Evolutionary conservation across 2,888 invertebrate genomes (phyloP), one percentile per base, ranked within the genome.

Genomic region (Mechanitis messenoides): DNA sequence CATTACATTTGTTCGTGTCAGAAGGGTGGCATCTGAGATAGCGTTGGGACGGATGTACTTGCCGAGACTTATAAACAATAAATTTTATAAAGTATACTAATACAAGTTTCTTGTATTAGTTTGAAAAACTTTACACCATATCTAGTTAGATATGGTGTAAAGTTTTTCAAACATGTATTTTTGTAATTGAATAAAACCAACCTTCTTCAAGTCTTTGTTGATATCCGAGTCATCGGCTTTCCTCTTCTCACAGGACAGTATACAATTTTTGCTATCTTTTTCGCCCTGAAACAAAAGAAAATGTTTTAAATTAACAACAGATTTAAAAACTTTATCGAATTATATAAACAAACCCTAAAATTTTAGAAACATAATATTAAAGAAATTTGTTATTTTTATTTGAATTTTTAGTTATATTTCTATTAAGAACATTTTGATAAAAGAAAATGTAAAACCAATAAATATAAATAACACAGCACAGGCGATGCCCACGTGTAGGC

Each of bases 181-280:
- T 45, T 47, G 38, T 12, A 33, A 47, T 20, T 3, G 0, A 20
- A 53, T 46, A 42, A 42, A 45, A 56, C 85, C 82, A 86, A 95
- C 96, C 94, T 96, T 96, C 90, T 96, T 96, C 74, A 96, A 92
- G 85, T 96, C 96, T 82, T 95, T 95, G 79, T 94, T 94, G 71
- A 94, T 93, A 69, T 96, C 95, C 2, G 92, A 92, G 74, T 96
- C 95, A 75, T 95, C 95, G 12, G 95, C 94, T 91, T 96, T 96
- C 73, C 96, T 90, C 80, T 96, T 96, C 79, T 95, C 96, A 59
- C 94, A 93, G 70, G 92, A 92, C 55, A 91, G 84, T 73, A 93
- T 85, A 83, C 93, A 93, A 72, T 91, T 91, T 78, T 93, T 93
- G 12, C 80, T 87, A 76, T 93, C 94, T 74, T 93, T 93, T 78